Evolutionary conservation across 2,797 vertebrate species (phyloP).

Genomic region (Cygnus olor): DNA sequence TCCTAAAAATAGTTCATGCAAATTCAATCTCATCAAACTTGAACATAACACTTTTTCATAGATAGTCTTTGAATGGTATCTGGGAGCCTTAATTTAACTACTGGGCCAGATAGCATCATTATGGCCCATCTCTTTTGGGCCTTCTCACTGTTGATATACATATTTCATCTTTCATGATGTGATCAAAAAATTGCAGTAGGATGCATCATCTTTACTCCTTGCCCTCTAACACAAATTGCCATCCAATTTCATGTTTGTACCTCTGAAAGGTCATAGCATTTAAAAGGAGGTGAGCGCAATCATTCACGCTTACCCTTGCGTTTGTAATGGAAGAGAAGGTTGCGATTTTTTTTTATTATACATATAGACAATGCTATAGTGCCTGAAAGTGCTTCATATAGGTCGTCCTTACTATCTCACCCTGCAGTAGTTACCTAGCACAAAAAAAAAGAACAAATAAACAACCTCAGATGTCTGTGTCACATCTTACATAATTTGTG

Average conservation of each 20-base stretch:
- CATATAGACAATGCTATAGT: neutral
- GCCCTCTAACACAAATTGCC: neutral
- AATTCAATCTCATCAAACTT: neutral
- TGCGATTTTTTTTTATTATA: neutral
- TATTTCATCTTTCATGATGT: neutral
- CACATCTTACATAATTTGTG: neutral
- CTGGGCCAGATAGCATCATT: fast-evolving
- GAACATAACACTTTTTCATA: neutral
- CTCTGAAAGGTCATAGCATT: neutral
- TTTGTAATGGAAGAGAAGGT: neutral
- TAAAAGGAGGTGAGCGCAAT: neutral
- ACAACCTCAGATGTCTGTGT: neutral
- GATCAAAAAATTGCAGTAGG: neutral
- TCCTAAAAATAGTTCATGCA: neutral
- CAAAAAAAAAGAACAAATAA: neutral
- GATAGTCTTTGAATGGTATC: neutral
- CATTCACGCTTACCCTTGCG: neutral
- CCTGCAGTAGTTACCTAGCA: neutral
- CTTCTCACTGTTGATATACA: neutral
- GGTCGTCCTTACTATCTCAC: neutral
- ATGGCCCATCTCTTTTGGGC: neutral
- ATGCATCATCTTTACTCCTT: neutral
- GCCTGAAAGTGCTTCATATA: neutral
- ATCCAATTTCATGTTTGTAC: neutral
- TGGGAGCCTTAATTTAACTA: neutral